Conservation (phyloP, 2,797 vertebrate genomes). For the Sebastolobus altivelis region DNA sequence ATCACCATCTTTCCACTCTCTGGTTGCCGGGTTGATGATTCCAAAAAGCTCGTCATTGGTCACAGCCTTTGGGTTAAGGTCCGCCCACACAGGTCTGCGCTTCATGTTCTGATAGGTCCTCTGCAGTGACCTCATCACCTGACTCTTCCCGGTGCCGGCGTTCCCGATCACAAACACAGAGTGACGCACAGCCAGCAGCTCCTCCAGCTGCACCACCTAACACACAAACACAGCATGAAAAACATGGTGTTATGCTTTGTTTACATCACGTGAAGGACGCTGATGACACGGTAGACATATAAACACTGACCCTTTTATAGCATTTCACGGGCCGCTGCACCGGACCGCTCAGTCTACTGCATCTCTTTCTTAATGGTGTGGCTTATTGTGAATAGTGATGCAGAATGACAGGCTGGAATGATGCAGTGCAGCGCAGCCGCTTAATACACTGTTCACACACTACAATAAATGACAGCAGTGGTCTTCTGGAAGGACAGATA, state of each 20-base stretch:
- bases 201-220: constrained; percentile 95
- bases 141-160: constrained; percentile 94
- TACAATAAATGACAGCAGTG: constrained; percentile 40
- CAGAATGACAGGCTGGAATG: constrained; percentile 24
- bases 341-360: constrained; percentile 10
- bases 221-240: constrained; percentile 29
- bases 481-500: constrained; percentile 42
- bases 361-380: constrained; percentile 15
- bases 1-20: constrained; percentile 89
- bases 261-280: not conserved
- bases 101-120: constrained; percentile 94
- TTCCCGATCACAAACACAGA: constrained; percentile 95
- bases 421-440: constrained; percentile 41
- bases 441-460: constrained; percentile 42
- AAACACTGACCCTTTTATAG: constrained; percentile 1
- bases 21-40: constrained; percentile 93
- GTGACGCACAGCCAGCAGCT: constrained; percentile 93
- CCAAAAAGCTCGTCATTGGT: constrained; percentile 97
- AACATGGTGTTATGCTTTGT: not conserved
- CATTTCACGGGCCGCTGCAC: constrained; percentile 13
- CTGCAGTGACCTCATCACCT: constrained; percentile 92
- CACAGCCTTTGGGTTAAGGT: constrained; percentile 97
- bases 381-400: constrained; percentile 34
- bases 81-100: constrained; percentile 90
- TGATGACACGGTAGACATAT: not conserved